phyloP scores from a whole-genome alignment of 2,797 vertebrate species.

The Tenualosa ilisha region DNA sequence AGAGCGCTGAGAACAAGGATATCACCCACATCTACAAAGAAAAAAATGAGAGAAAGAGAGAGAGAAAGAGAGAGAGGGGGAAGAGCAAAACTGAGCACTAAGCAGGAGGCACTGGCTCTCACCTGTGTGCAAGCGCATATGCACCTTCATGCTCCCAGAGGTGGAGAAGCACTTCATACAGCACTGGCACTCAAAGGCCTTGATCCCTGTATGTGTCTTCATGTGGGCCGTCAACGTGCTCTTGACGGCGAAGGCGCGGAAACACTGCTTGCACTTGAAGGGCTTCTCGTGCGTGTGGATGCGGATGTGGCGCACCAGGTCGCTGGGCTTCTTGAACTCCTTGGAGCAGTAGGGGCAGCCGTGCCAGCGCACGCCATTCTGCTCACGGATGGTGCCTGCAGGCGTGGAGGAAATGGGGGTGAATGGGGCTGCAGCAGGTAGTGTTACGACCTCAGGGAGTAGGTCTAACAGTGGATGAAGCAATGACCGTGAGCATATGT shows the following conservation, averaged over 20 bases:
- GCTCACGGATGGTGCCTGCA: constrained; percentile 90
- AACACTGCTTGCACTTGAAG: constrained; percentile 98
- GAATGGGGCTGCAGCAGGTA: not conserved
- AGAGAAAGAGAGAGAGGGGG: too few relatives aligned
- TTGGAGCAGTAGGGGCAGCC: constrained; percentile 96
- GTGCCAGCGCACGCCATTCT: constrained; percentile 95
- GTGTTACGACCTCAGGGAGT: not conserved
- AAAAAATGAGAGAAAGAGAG: too few relatives aligned
- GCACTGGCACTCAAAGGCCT: constrained; percentile 94
- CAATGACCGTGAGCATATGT: not conserved
- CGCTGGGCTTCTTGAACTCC: constrained; percentile 98
- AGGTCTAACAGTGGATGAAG: not conserved
- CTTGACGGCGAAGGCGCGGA: constrained; percentile 96
- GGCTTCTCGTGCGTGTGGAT: constrained; percentile 99
- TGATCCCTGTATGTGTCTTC: constrained; percentile 97
- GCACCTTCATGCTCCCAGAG: constrained; percentile 98
- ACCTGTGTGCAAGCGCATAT: constrained; percentile 98
- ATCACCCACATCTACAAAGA: too few relatives aligned
- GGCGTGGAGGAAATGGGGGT: not conserved
- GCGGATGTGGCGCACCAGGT: constrained; percentile 95
- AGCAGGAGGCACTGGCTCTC: constrained; percentile 46
- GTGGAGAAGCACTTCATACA: constrained; percentile 99
- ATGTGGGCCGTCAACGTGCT: constrained; percentile 98
- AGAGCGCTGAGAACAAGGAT: too few relatives aligned
- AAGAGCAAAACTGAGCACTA: not conserved